Evolutionary conservation across 2,797 vertebrate species (phyloP).

Genomic region (Apodemus agrarius): DNA sequence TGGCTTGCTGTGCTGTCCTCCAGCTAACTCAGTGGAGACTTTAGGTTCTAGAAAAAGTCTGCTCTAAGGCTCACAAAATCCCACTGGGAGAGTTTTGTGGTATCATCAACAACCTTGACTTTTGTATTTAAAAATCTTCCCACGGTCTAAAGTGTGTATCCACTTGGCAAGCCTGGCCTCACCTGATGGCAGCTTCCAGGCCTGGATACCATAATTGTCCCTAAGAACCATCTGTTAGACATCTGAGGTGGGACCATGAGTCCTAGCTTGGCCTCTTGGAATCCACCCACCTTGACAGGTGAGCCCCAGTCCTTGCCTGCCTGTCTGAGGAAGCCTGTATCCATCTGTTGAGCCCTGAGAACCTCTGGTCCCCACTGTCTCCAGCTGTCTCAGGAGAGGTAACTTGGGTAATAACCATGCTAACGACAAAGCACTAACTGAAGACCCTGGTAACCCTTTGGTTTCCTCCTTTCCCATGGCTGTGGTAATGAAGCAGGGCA

Average conservation of each 20-base stretch:
- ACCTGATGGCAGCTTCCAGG: neutral
- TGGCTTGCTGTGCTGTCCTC: neutral
- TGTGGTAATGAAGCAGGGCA: conserved; percentile 73
- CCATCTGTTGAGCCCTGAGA: conserved; percentile 70
- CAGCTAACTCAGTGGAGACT: neutral
- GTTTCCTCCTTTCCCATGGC: conserved; percentile 80
- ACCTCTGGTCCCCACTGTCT: neutral
- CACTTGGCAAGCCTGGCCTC: neutral
- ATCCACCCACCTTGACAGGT: neutral
- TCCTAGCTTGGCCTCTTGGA: conserved; percentile 10
- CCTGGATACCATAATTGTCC: accelerated
- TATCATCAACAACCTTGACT: neutral
- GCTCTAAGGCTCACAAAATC: neutral
- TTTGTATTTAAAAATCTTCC: neutral
- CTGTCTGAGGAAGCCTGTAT: neutral
- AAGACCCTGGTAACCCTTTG: conserved; percentile 71
- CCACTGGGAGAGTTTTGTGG: accelerated
- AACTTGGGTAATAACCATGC: conserved; percentile 51
- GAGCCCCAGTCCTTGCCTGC: neutral
- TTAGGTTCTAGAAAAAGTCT: neutral
- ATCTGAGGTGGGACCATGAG: neutral
- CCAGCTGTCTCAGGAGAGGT: conserved; percentile 40
- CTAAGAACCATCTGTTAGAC: neutral
- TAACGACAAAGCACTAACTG: conserved; percentile 75
- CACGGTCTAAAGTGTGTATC: neutral